Base-by-base conservation (phyloP, 2,797 vertebrate species). In the Enoplosus armatus region DNA sequence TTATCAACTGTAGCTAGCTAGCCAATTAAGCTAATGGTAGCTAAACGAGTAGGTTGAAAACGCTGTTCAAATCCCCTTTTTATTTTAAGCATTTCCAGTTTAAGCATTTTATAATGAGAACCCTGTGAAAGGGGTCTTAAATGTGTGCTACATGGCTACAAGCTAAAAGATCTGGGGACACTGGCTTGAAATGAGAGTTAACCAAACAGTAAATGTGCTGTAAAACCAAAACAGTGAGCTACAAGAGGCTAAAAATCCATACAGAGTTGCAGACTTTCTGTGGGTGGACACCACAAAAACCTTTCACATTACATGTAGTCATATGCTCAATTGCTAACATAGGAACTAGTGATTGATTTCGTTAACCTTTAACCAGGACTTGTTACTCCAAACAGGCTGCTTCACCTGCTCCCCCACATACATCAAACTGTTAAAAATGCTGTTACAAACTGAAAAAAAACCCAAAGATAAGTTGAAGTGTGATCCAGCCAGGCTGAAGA, bases 351-450 rank as follows among this genome's bases (percentile, higher is more conserved):
- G 22, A 51, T 4, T 54, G 37, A 48, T 58, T 16, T n/a, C 29
- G 11, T 37, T 18, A 2, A 51, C 2, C 33, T 50, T 59, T 29
- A 26, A 45, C 39, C 6, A 14, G 53, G 35, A 39, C n/a, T 4
- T 9, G 27, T 15, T 53, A 12, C 20, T 31, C 18, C 0, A 9
- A 15, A 67, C 50, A 66, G 24, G 20, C 35, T 10, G 54, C 27
- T 60, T 59, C 53, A 20, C 33, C 26, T 61, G 67, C 50, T 82
- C 20, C 11, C 15, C 27, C n/a, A 1, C 26, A 5, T 27, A 20
- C 60, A 65, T 65, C 35, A 31, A 60, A 55, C 15, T 29, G 8
- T 35, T 58, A 8, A n/a, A 74, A 37, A 10, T 63, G 45, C 27
- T 43, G 16, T 24, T 16, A 51, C 8, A 2, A 26, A 14, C 8